These are phyloP conservation scores for Pollenia amentaria DNA, from an alignment of 2,888 invertebrate genomes.

Conservation along the genomic window DNA sequence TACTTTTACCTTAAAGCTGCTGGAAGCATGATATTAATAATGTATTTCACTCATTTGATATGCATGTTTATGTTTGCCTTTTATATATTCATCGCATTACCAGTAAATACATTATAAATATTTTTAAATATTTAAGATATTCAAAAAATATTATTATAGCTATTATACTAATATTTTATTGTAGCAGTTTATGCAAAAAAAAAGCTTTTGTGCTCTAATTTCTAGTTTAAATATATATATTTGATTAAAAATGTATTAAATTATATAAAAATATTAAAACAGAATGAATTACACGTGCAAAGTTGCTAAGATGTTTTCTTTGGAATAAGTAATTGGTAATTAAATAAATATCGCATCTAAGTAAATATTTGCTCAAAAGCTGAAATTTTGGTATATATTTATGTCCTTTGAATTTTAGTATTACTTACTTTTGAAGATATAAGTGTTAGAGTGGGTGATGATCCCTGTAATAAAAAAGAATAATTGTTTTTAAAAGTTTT, in stretches of 20 bases:
- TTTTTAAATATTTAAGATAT: neutral
- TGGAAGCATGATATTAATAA: neutral
- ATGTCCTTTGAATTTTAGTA: neutral
- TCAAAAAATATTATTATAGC: constrained; percentile 28
- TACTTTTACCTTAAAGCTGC: neutral
- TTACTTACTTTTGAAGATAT: constrained; percentile 91
- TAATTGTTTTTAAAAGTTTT: neutral
- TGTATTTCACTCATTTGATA: constrained; percentile 7
- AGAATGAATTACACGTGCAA: constrained; percentile 37
- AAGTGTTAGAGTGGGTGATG: constrained; percentile 91
- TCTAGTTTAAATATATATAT: constrained; percentile 29
- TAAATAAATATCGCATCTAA: constrained; percentile 1
- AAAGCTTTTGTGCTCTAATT: constrained; percentile 43
- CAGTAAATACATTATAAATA: neutral
- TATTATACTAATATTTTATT: neutral
- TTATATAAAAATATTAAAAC: neutral
- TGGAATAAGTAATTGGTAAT: neutral
- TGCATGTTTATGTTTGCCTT: neutral
- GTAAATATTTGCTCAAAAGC: constrained; percentile 9
- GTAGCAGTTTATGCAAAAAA: neutral
- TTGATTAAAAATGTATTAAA: constrained; percentile 9
- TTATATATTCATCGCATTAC: neutral
- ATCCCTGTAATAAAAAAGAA: constrained; percentile 87
- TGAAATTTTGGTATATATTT: neutral
- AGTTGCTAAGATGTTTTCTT: neutral